Percentiles rank a stretch among this genome's conserved stretches.
Evolutionary conservation across 2,888 invertebrate species (phyloP).

Genomic region (Chironomus riparius): DNA sequence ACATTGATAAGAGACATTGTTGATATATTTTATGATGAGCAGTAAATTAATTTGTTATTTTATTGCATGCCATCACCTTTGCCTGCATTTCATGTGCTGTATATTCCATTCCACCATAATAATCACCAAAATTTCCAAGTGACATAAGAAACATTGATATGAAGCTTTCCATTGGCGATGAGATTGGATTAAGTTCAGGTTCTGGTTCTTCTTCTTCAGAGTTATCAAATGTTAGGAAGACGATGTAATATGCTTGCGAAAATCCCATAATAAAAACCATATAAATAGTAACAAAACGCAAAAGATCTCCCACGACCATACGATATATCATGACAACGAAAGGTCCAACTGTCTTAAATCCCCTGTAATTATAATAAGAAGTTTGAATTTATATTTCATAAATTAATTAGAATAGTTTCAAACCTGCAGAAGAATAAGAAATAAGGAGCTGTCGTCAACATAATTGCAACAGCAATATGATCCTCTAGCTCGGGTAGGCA

Average conservation of each 20-base stretch:
- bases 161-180: conserved; percentile 86
- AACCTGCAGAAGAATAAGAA: conserved; percentile 95
- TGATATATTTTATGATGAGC: no score
- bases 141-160: conserved; percentile 99
- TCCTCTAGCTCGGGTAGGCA: conserved; percentile 86
- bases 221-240: conserved; percentile 80
- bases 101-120: conserved; percentile 81
- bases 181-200: conserved; percentile 75
- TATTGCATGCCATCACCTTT: conserved; percentile 44
- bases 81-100: conserved; percentile 83
- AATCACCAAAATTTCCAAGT: conserved; percentile 90
- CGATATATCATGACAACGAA: conserved; percentile 99
- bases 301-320: conserved; percentile 93
- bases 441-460: conserved; percentile 92
- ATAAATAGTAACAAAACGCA: conserved; percentile 94
- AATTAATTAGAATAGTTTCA: conserved; percentile 18
- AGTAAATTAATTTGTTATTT: background rate
- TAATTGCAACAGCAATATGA: conserved; percentile 82
- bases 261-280: conserved; percentile 95
- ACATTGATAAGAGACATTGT: background rate
- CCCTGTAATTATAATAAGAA: conserved; percentile 49
- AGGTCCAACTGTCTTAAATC: conserved; percentile 95
- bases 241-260: conserved; percentile 92
- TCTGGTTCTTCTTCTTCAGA: conserved; percentile 68
- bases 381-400: background rate